Conservation (phyloP, 1,140 invertebrate genomes). For the Choristoneura fumiferana region DNA sequence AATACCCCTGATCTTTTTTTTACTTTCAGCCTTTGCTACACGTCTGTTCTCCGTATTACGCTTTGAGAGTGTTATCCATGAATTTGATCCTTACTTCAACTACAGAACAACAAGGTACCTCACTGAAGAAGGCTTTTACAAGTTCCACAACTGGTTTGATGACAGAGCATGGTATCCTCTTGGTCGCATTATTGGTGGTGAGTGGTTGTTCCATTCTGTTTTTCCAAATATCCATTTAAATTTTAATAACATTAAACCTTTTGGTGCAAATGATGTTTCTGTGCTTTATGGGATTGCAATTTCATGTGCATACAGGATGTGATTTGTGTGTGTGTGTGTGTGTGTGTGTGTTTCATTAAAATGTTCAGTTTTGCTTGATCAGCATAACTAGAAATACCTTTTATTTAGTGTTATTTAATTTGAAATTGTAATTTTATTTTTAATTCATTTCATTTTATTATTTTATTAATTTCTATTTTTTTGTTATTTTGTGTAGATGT, state of each 20-base stretch:
- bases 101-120: slow-evolving; percentile 97
- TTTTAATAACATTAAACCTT: slow-evolving; percentile 10
- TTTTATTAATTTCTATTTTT: too few relatives aligned
- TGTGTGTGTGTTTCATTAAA: too few relatives aligned
- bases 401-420: too few relatives aligned
- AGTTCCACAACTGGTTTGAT: slow-evolving; percentile 99
- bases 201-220: slow-evolving; percentile 28
- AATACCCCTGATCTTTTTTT: slow-evolving; percentile 29
- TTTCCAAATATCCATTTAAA: neutral
- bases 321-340: too few relatives aligned
- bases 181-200: slow-evolving; percentile 96
- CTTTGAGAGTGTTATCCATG: slow-evolving; percentile 98
- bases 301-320: too few relatives aligned
- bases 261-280: too few relatives aligned
- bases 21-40: slow-evolving; percentile 93
- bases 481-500: too few relatives aligned
- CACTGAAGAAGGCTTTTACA: slow-evolving; percentile 97
- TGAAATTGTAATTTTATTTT: too few relatives aligned
- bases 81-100: slow-evolving; percentile 99
- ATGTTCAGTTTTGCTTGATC: too few relatives aligned
- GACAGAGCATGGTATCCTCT: slow-evolving; percentile 99
- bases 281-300: too few relatives aligned
- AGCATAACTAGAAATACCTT: too few relatives aligned
- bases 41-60: slow-evolving; percentile 97
- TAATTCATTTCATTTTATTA: too few relatives aligned